A percentile compares a stretch with the other conserved stretches of the same genome.
Evolutionary conservation across 2,113 vertebrate species (phyloP).

Genomic region (Thermophis baileyi): DNA sequence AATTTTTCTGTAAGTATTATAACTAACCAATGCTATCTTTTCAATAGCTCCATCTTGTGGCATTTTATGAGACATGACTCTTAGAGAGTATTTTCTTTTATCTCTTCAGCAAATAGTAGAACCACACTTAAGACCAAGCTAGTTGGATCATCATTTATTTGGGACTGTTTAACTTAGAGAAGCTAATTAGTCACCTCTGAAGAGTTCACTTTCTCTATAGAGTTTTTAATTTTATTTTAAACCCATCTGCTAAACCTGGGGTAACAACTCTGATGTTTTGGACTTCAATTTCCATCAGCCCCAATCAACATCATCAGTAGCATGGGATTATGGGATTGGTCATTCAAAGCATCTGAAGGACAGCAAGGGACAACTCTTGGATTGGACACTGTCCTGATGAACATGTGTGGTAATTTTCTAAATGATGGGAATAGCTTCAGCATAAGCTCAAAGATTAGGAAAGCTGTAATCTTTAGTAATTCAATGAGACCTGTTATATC

Average conservation of each 20-base stretch:
- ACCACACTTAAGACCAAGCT: background rate
- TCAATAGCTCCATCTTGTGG: slow-evolving; percentile 7
- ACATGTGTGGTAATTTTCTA: background rate
- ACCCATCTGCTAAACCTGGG: background rate
- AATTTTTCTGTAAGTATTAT: too few relatives aligned
- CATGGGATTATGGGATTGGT: background rate
- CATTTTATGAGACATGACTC: background rate
- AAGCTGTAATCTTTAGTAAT: background rate
- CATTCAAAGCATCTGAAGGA: background rate
- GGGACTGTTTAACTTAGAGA: background rate
- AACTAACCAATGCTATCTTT: background rate
- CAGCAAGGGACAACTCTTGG: background rate
- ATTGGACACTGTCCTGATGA: background rate
- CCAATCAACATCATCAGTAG: background rate
- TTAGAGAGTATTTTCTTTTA: background rate
- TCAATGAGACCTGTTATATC: too few relatives aligned
- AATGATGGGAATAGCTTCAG: background rate
- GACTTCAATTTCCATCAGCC: background rate
- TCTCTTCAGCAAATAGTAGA: background rate
- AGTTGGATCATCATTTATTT: background rate
- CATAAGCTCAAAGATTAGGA: background rate
- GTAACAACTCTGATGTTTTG: background rate
- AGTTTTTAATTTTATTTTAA: background rate
- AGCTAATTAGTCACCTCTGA: background rate
- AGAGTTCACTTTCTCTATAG: background rate